Evolutionary conservation across 2,797 vertebrate species (phyloP).

Genomic region (Falco cherrug): DNA sequence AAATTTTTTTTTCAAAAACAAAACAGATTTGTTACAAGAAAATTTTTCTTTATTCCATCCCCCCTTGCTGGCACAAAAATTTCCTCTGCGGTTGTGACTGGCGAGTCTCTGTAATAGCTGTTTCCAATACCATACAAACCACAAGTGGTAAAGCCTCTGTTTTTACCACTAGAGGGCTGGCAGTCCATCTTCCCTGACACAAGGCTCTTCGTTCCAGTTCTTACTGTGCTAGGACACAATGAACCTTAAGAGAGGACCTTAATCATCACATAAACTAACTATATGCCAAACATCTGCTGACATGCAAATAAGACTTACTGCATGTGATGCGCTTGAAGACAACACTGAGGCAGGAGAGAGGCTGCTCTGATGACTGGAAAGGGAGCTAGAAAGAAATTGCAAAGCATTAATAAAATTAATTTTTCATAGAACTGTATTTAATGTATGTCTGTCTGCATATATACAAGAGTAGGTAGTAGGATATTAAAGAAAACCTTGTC

Average conservation of each 20-base stretch:
- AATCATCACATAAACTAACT: neutral
- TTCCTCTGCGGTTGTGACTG: neutral
- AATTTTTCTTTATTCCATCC: neutral
- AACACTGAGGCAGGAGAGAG: slow-evolving; percentile 86
- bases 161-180: neutral
- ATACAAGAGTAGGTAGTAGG: neutral
- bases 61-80: fast-evolving
- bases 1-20: too few species aligned
- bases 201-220: neutral
- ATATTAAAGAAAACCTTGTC: neutral
- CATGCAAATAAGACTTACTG: slow-evolving; percentile 80
- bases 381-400: slow-evolving; percentile 60
- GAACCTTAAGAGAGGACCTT: neutral
- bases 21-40: neutral
- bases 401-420: neutral
- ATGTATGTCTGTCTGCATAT: too few species aligned
- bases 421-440: neutral
- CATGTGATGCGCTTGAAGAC: slow-evolving; percentile 81
- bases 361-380: slow-evolving; percentile 85
- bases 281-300: neutral
- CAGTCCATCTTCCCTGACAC: neutral
- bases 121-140: neutral
- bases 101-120: neutral
- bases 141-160: neutral
- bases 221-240: neutral